These are phyloP conservation scores for Salarias fasciatus DNA, from an alignment of 2,797 vertebrate species.

Conservation along the genomic window DNA sequence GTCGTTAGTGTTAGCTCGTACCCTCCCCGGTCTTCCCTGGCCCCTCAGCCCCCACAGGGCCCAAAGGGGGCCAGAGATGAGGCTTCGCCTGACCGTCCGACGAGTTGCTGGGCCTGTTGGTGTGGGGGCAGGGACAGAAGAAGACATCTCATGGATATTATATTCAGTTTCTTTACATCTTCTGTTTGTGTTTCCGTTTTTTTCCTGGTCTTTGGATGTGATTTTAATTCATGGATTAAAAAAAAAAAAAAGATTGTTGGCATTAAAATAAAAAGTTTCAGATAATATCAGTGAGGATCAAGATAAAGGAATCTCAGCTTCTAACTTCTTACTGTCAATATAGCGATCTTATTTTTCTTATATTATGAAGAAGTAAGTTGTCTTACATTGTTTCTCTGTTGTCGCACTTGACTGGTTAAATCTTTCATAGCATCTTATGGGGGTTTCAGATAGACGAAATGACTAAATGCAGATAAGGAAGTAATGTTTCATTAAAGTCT, in stretches of 20 bases:
- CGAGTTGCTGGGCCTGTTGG: conserved; percentile 45
- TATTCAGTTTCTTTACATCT: conserved; percentile 1
- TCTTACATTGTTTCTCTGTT: too few relatives aligned
- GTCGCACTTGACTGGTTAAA: too few relatives aligned
- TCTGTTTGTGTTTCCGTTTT: conserved; percentile 17
- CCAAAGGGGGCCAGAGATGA: conserved; percentile 58
- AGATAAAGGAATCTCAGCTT: neutral
- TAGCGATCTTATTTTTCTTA: too few relatives aligned
- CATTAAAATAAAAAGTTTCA: neutral
- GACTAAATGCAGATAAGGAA: too few relatives aligned
- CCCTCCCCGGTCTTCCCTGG: conserved; percentile 72
- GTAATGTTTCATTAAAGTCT: too few relatives aligned
- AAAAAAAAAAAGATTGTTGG: neutral
- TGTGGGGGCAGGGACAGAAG: conserved; percentile 43
- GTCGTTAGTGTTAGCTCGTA: conserved; percentile 77
- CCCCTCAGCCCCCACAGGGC: conserved; percentile 68
- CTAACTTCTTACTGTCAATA: too few relatives aligned
- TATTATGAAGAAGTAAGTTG: too few relatives aligned
- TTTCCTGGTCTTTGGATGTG: conserved; percentile 4
- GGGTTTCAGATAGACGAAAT: too few relatives aligned
- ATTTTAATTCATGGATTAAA: too few relatives aligned
- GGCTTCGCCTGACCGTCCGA: conserved; percentile 55
- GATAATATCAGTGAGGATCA: neutral
- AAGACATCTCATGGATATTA: conserved; percentile 17
- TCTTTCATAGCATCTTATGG: too few relatives aligned